A percentile compares a stretch with the other conserved stretches of the same genome.
Conservation (phyloP, 2,888 invertebrate genomes). For the Drosophila eohydei region DNA sequence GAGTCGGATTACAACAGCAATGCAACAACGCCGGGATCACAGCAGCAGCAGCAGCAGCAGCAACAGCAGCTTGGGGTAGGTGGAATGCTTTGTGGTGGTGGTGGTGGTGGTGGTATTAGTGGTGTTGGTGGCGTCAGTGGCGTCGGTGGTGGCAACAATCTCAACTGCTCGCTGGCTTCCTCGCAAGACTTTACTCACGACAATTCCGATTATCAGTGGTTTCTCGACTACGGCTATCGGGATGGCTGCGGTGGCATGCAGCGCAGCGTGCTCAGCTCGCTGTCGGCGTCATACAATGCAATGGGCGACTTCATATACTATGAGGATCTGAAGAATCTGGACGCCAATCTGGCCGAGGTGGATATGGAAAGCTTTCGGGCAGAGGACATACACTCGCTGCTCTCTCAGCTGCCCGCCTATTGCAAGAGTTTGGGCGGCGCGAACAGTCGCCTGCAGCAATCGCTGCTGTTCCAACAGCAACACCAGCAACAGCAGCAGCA, state of each 20-base stretch:
- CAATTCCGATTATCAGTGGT: slow-evolving; percentile 96
- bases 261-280: slow-evolving; percentile 92
- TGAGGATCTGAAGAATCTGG: slow-evolving; percentile 94
- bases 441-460: slow-evolving; percentile 79
- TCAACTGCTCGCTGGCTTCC: slow-evolving; percentile 85
- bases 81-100: slow-evolving; percentile 76
- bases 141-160: slow-evolving; percentile 74
- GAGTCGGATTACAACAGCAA: slow-evolving; percentile 85
- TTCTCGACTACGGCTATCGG: slow-evolving; percentile 94
- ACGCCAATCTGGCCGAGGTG: slow-evolving; percentile 96
- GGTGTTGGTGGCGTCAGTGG: slow-evolving; percentile 43
- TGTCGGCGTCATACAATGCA: slow-evolving; percentile 92
- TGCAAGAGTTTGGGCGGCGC: slow-evolving; percentile 87
- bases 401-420: slow-evolving; percentile 91
- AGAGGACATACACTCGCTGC: slow-evolving; percentile 94
- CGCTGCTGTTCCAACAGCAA: slow-evolving; percentile 70
- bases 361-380: slow-evolving; percentile 97
- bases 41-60: slow-evolving; percentile 34
- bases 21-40: slow-evolving; percentile 83
- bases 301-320: slow-evolving; percentile 90
- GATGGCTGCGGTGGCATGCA: slow-evolving; percentile 89
- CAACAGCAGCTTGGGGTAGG: slow-evolving; percentile 70
- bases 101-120: slow-evolving; percentile 66
- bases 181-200: slow-evolving; percentile 90
- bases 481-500: slow-evolving; percentile 68